phyloP scores from a whole-genome alignment of 2,888 invertebrate genomes.

The Aphelenchoides bicaudatus region DNA sequence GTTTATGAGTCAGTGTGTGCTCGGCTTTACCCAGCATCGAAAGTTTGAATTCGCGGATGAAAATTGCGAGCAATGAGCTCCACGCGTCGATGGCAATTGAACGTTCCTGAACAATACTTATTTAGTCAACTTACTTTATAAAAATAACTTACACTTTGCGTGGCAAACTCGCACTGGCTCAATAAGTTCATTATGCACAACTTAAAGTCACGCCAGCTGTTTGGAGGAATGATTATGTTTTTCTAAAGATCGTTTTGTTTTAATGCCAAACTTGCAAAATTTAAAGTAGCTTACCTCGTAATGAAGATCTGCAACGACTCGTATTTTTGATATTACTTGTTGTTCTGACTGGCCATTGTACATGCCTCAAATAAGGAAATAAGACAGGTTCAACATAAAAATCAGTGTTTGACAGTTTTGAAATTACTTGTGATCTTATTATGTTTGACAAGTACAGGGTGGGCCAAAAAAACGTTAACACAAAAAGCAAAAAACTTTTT shows the following conservation, averaged over 20 bases:
- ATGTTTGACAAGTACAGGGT: no score
- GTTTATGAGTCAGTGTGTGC: conserved; percentile 14
- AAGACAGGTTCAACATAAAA: no score
- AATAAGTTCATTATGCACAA: conserved; percentile 29
- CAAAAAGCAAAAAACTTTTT: no score
- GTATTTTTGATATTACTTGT: conserved; percentile 25
- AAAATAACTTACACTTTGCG: conserved; percentile 28
- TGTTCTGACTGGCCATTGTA: conserved; percentile 7
- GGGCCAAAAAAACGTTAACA: no score
- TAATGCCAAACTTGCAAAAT: no score
- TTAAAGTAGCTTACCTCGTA: no score
- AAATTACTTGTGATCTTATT: no score
- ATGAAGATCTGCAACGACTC: conserved; percentile 49
- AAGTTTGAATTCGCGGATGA: conserved; percentile 58
- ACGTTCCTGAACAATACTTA: conserved; percentile 41
- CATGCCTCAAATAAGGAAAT: conserved; percentile 11
- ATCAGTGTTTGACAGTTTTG: no score
- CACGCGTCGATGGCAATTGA: conserved; percentile 47
- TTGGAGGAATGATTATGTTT: conserved; percentile 43
- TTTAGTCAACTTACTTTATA: background rate
- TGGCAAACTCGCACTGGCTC: conserved; percentile 31
- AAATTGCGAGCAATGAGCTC: conserved; percentile 55
- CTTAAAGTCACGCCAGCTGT: conserved; percentile 55
- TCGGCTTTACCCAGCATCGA: conserved; percentile 39
- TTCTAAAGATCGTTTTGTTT: no score